These are phyloP conservation scores for Arctocebus calabarensis DNA, from an alignment of 2,797 vertebrate species.

Conservation along the genomic window DNA sequence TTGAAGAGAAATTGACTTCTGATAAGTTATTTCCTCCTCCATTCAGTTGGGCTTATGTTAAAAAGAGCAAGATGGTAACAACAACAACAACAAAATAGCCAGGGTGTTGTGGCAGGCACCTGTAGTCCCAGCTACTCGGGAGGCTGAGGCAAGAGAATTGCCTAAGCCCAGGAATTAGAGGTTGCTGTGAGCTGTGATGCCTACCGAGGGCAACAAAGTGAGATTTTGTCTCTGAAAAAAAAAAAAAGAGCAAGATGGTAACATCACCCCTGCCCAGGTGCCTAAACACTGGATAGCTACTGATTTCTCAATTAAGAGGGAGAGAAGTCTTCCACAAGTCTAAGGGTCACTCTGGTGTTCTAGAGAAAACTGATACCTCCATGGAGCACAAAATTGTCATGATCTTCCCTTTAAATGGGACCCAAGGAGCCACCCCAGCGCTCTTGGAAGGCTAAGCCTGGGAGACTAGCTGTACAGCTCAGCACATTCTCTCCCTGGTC, in stretches of 20 bases:
- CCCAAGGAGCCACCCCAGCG: constrained; percentile 31
- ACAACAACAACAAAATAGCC: too few species aligned
- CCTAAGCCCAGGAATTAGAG: too few species aligned
- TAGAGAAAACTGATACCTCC: background rate
- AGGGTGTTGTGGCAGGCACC: too few species aligned
- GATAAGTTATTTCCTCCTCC: background rate
- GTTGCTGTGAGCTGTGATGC: too few species aligned
- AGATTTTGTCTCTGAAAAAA: too few species aligned
- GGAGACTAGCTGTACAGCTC: background rate
- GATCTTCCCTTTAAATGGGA: constrained; percentile 19
- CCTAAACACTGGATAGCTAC: background rate
- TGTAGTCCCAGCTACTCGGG: too few species aligned
- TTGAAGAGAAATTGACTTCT: constrained; percentile 30
- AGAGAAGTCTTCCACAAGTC: background rate
- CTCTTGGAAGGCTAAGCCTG: background rate
- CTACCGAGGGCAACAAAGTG: too few species aligned
- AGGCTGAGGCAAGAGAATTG: too few species aligned
- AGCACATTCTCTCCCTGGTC: background rate
- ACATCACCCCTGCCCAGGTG: background rate
- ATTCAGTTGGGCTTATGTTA: background rate
- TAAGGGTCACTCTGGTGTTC: background rate
- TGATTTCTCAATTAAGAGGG: background rate
- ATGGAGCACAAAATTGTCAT: background rate
- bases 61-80: background rate
- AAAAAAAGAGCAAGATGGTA: too few species aligned